A percentile compares a stretch with the other conserved stretches of the same genome.
Conservation (phyloP, 2,888 invertebrate genomes). For the Sisyra nigra region DNA sequence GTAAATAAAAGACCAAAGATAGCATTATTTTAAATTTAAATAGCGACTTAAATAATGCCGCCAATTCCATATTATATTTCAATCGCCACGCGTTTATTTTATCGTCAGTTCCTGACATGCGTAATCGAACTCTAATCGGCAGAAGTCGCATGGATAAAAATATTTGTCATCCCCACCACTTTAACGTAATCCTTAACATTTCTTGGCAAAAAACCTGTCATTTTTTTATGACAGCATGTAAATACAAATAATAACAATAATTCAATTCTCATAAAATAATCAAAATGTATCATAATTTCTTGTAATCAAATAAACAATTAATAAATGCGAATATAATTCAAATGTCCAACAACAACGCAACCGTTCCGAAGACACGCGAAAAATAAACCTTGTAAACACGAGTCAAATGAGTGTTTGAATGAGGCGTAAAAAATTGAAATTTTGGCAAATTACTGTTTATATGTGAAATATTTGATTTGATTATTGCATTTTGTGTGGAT, state of each 20-base stretch:
- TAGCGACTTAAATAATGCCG: neutral
- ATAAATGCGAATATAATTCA: neutral
- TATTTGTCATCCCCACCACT: conserved; percentile 3
- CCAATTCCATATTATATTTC: neutral
- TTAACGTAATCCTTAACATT: neutral
- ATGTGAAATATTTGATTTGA: neutral
- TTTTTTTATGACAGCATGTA: too few species aligned
- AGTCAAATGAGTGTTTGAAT: conserved; percentile 4
- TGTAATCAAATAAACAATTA: too few species aligned
- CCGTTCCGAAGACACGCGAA: conserved; percentile 7
- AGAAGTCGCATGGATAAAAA: conserved; percentile 3
- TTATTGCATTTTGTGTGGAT: neutral
- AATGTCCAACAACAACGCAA: conserved; percentile 1
- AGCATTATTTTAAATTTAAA: neutral
- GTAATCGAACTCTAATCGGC: neutral
- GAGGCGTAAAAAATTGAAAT: neutral
- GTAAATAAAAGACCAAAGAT: neutral
- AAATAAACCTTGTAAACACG: conserved; percentile 4
- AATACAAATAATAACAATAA: too few species aligned
- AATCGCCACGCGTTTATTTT: conserved; percentile 7
- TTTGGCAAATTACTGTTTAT: neutral
- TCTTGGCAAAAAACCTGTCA: too few species aligned
- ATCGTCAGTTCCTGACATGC: conserved; percentile 7
- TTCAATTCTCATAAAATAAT: too few species aligned
- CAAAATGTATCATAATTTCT: too few species aligned